These are phyloP conservation scores for Pocillopora damicornis DNA, from an alignment of 64 coral and sea anemone species.

Conservation along the genomic window DNA sequence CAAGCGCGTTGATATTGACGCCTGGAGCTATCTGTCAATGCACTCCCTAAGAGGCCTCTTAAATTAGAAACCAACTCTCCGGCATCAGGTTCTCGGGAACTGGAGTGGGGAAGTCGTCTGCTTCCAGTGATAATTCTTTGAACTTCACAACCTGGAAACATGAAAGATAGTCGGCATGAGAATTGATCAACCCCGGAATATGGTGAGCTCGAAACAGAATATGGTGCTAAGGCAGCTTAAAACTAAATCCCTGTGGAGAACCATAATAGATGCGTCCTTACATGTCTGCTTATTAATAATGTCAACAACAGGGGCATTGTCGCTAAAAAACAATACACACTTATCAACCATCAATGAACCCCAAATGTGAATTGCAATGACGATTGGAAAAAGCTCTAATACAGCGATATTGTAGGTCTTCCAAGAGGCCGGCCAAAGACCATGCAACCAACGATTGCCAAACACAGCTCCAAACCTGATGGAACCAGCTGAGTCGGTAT, in stretches of 20 bases:
- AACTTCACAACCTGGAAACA: not conserved
- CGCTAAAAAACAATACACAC: not conserved
- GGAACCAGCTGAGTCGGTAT: not conserved
- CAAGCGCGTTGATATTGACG: slow-evolving; percentile 1
- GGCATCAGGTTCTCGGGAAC: slow-evolving; percentile 15
- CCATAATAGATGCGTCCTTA: not conserved
- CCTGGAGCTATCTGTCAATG: not conserved
- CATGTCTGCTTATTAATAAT: slow-evolving; percentile 18
- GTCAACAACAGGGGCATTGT: not conserved
- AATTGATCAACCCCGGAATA: not conserved
- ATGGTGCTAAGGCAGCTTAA: not conserved
- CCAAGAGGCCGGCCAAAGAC: not conserved
- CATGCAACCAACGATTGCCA: slow-evolving; percentile 27
- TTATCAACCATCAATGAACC: not conserved
- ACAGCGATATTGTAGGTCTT: slow-evolving; percentile 13
- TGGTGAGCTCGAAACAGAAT: not conserved
- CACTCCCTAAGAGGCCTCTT: not conserved
- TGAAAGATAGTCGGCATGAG: not conserved
- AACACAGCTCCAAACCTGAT: slow-evolving; percentile 21
- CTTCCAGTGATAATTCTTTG: not conserved
- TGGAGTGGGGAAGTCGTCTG: not conserved
- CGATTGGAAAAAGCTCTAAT: slow-evolving; percentile 7
- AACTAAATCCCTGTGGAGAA: slow-evolving; percentile 2
- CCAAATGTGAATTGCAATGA: not conserved
- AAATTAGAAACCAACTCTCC: slow-evolving; percentile 17